Conservation (phyloP, 2,113 vertebrate species). For the Gasterosteus aculeatus region DNA sequence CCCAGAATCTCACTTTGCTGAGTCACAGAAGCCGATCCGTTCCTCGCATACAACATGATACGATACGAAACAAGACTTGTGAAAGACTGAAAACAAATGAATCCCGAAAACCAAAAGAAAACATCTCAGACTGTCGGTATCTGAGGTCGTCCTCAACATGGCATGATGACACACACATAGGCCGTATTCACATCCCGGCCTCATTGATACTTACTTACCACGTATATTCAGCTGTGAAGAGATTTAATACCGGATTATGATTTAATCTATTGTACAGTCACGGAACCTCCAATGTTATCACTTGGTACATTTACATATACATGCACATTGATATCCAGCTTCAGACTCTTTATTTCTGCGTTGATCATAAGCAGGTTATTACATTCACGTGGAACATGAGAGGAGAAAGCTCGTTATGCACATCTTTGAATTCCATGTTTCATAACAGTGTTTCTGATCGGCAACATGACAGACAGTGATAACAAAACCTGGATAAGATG, state of each 20-base stretch:
- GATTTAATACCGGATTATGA: background rate
- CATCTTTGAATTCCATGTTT: background rate
- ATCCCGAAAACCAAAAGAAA: background rate
- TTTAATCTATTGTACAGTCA: slow-evolving; percentile 1
- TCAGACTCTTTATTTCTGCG: background rate
- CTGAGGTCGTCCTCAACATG: background rate
- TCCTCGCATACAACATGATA: background rate
- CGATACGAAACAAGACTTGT: background rate
- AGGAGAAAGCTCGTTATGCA: background rate
- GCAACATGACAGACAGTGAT: background rate
- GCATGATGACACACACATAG: background rate
- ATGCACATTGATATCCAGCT: background rate
- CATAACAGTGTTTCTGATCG: background rate
- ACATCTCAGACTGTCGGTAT: background rate
- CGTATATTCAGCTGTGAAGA: background rate
- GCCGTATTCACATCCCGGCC: background rate
- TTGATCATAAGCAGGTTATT: slow-evolving; percentile 11
- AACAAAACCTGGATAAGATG: background rate
- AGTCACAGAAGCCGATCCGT: background rate
- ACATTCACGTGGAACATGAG: background rate
- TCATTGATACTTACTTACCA: background rate
- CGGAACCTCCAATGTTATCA: slow-evolving; percentile 8
- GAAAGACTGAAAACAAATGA: background rate
- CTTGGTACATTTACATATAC: background rate
- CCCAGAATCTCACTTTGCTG: slow-evolving; percentile 14